These are phyloP conservation scores for Zenarchopterus dispar DNA, from an alignment of 2,797 vertebrate species.

Conservation along the genomic window DNA sequence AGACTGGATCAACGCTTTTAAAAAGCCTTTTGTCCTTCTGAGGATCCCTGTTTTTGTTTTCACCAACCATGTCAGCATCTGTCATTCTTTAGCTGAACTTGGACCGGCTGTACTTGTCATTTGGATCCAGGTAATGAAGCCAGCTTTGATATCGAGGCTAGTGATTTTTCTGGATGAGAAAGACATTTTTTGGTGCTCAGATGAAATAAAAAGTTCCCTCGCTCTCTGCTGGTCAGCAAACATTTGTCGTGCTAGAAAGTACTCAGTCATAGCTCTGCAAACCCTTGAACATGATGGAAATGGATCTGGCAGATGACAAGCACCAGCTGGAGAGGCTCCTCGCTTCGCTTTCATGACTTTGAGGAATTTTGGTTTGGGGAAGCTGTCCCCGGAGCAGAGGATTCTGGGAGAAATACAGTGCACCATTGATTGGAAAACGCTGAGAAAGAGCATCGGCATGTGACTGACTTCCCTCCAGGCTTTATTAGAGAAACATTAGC, in stretches of 20 bases:
- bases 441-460: slow-evolving; percentile 34
- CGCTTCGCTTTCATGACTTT: slow-evolving; percentile 60
- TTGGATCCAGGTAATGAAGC: too few relatives aligned
- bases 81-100: too few relatives aligned
- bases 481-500: not conserved
- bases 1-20: too few relatives aligned
- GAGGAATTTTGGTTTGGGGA: slow-evolving; percentile 74
- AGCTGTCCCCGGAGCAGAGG: slow-evolving; percentile 68
- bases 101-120: too few relatives aligned
- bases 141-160: too few relatives aligned
- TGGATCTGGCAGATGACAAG: slow-evolving; percentile 57
- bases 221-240: not conserved
- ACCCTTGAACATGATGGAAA: slow-evolving; percentile 13
- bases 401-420: slow-evolving; percentile 58
- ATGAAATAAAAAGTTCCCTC: not conserved
- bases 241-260: not conserved
- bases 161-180: too few relatives aligned
- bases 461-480: not conserved
- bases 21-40: too few relatives aligned
- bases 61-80: too few relatives aligned
- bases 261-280: not conserved
- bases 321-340: slow-evolving; percentile 69
- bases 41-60: too few relatives aligned
- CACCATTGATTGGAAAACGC: slow-evolving; percentile 9
- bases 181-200: not conserved